Percentiles rank a stretch among this genome's conserved stretches.
phyloP scores from a whole-genome alignment of 2,888 invertebrate genomes.

The Cremastinae sp. region DNA sequence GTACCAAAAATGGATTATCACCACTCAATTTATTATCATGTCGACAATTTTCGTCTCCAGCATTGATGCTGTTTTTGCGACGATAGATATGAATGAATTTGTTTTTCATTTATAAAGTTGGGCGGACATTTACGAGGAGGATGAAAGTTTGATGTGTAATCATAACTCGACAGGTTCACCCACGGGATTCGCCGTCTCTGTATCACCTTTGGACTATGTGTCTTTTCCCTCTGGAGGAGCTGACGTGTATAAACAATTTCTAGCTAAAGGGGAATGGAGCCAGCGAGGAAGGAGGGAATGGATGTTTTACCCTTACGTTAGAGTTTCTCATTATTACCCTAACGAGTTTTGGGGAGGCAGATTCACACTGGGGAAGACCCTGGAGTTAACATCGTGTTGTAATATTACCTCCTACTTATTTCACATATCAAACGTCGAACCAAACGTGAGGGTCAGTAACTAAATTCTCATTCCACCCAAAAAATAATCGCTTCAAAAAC shows the following conservation, averaged over 20 bases:
- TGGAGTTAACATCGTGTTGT: constrained; percentile 26
- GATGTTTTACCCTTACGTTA: constrained; percentile 23
- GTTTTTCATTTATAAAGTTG: not conserved
- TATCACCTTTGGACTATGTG: constrained; percentile 8
- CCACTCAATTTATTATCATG: too few relatives aligned
- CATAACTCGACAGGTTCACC: constrained; percentile 30
- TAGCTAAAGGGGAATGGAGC: not conserved
- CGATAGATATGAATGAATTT: not conserved
- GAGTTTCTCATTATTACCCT: constrained; percentile 55
- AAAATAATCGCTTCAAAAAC: too few relatives aligned
- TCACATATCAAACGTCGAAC: not conserved
- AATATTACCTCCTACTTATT: constrained; percentile 17
- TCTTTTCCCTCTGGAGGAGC: constrained; percentile 20
- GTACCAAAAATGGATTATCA: too few relatives aligned
- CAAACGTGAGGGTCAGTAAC: not conserved
- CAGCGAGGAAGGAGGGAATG: not conserved
- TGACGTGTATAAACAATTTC: constrained; percentile 23
- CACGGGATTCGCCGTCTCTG: constrained; percentile 7
- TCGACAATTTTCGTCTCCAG: too few relatives aligned
- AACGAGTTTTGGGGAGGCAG: constrained; percentile 52
- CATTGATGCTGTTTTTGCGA: too few relatives aligned
- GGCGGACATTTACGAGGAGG: not conserved
- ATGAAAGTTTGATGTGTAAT: constrained; percentile 33
- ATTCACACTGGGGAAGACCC: constrained; percentile 32
- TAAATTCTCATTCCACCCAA: too few relatives aligned